Base-by-base conservation (phyloP, 1,140 invertebrate species). In the Notospermus geniculatus region DNA sequence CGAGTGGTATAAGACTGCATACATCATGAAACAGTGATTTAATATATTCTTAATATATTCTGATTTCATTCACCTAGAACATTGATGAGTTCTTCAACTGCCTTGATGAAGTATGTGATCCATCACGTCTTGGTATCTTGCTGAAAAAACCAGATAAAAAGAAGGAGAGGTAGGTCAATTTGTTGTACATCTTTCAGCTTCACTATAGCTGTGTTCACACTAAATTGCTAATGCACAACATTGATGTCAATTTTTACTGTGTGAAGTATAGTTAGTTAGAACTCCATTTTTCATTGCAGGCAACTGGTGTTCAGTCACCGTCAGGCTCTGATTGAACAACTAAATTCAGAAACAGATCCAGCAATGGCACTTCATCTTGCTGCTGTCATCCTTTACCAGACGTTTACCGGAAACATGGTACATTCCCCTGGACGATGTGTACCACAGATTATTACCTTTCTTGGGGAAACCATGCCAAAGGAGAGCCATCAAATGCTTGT, bases 341-440 rank as follows among this genome's bases (percentile, higher is more conserved):
- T 97, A 43, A 71, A 85, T 60, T 45, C 50, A 1, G 80, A 82
- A 57, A 88, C 86, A 50, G 93, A 96, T 75, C 86, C 91, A 29
- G 91, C 93, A 0, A 79, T 95, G 36, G 84, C 88, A n/a, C 78
- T 98, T 17, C 93, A 97, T 78, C 80, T 96, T 43, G 86, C 87
- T 1, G 86, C 85, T 5, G 84, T 94, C 46, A 83, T 95, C 28
- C 84, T 96, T 23, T 95, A 95, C 71, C 91, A 91, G 23, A 85
- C 86, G 11, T 82, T 88, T 0, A 92, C 90, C 15, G 88, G 92
- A 71, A 54, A 55, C 68, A 91, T 94, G 80, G 69, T 98, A 17
- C 91, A 97, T 75, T 91, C 91, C 13, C 95, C 93, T 27, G 94
- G 94, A 0, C 88, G 91, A 77, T 92, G 93, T 81, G 91, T 97